Evolutionary conservation across 2,113 vertebrate genomes (phyloP).

Genomic region (Lophura nycthemera): DNA sequence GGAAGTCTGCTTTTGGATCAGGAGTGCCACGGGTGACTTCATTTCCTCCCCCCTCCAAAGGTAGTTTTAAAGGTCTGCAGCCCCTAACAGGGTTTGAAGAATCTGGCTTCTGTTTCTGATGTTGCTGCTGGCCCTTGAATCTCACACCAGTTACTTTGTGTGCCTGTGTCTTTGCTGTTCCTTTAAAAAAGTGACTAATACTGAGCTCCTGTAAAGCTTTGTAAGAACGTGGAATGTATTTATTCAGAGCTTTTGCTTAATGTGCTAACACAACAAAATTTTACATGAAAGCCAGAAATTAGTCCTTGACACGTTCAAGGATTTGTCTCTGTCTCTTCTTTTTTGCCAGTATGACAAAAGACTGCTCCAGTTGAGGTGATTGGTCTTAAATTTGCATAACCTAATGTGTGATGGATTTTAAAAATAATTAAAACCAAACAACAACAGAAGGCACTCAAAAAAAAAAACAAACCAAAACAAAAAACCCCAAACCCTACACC

Average conservation of each 20-base stretch:
- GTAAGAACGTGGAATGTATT: background rate
- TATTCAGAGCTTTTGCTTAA: slow-evolving; percentile 32
- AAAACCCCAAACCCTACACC: no score
- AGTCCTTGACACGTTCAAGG: background rate
- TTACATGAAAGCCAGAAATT: background rate
- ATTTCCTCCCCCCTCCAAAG: rapidly evolving
- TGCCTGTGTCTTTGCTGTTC: background rate
- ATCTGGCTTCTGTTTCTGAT: background rate
- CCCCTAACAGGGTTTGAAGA: background rate
- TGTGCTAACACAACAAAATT: background rate
- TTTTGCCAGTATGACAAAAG: background rate
- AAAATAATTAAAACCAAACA: background rate
- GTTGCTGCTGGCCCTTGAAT: background rate
- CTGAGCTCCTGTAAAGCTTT: background rate
- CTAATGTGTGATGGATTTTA: background rate
- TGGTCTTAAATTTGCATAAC: background rate
- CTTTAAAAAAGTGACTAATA: background rate
- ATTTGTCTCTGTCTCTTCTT: background rate
- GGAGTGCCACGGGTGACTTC: background rate
- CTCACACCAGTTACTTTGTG: background rate
- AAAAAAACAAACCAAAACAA: background rate
- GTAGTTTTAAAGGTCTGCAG: background rate
- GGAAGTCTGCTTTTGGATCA: background rate
- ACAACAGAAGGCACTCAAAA: background rate
- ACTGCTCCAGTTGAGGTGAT: background rate